Evolutionary conservation across 2,797 vertebrate species (phyloP).

Genomic region (Trematocara caparti): DNA sequence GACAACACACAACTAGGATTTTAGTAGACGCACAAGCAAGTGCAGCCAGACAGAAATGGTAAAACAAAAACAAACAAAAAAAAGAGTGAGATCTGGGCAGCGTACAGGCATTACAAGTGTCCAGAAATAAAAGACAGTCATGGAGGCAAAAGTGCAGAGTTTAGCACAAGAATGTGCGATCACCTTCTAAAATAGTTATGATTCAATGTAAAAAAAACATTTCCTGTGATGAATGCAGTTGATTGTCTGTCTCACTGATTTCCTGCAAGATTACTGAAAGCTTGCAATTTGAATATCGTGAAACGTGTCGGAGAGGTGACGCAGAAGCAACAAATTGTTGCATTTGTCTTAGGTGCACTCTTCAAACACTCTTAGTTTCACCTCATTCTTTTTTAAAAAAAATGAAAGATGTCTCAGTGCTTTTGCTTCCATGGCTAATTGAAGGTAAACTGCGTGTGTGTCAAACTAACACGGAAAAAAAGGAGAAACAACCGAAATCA

Average conservation of each 20-base stretch:
- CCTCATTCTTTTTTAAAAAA: not conserved
- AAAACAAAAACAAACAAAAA: not conserved
- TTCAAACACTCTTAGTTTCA: not conserved
- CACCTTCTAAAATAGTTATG: not conserved
- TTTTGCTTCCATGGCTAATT: constrained; percentile 67
- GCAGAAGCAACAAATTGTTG: not conserved
- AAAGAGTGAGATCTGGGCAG: constrained; percentile 14
- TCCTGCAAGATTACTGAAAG: not conserved
- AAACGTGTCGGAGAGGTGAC: not conserved
- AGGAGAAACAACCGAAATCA: constrained; percentile 22
- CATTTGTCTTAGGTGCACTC: not conserved
- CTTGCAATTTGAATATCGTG: not conserved
- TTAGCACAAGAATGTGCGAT: constrained; percentile 8
- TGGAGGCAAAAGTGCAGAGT: constrained; percentile 35
- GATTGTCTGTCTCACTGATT: not conserved
- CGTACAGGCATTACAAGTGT: constrained; percentile 32
- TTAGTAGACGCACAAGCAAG: not conserved
- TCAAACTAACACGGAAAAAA: constrained; percentile 6
- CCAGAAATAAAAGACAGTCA: constrained; percentile 24
- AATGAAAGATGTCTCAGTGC: not conserved
- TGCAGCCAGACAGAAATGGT: constrained; percentile 25
- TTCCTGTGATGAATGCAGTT: not conserved
- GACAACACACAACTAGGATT: not conserved
- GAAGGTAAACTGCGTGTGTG: constrained; percentile 32
- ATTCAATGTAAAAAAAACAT: not conserved